Conservation (phyloP, 1,140 invertebrate species). For the Drosophila varians region DNA sequence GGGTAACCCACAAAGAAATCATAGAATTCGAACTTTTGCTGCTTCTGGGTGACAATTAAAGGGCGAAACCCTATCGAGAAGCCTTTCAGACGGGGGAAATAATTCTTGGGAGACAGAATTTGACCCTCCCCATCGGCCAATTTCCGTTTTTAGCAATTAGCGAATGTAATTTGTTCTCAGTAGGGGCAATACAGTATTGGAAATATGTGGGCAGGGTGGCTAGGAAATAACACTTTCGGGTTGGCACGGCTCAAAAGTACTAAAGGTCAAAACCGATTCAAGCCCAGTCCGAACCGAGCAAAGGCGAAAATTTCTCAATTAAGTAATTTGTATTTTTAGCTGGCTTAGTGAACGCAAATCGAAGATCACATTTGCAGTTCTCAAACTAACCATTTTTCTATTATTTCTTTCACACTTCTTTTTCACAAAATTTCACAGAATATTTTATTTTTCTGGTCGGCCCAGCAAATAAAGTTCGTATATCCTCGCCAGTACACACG, state of each 20-base stretch:
- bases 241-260: slow-evolving; percentile 20
- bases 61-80: slow-evolving; percentile 64
- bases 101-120: slow-evolving; percentile 21
- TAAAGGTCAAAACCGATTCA: slow-evolving; percentile 47
- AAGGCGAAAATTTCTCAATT: slow-evolving; percentile 15
- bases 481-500: neutral
- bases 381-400: slow-evolving; percentile 3
- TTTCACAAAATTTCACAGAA: neutral
- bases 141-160: slow-evolving; percentile 27
- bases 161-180: slow-evolving; percentile 24
- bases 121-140: slow-evolving; percentile 8
- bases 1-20: slow-evolving; percentile 39
- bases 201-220: neutral
- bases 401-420: slow-evolving; percentile 8
- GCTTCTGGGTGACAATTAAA: slow-evolving; percentile 52
- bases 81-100: slow-evolving; percentile 30
- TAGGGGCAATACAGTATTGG: slow-evolving; percentile 1
- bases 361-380: neutral
- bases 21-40: slow-evolving; percentile 46
- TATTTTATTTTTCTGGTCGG: slow-evolving; percentile 1
- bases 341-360: slow-evolving; percentile 10
- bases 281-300: slow-evolving; percentile 13
- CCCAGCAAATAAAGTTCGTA: neutral
- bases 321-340: slow-evolving; percentile 46
- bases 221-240: slow-evolving; percentile 14